Evolutionary conservation across 2,888 invertebrate genomes (phyloP).

Genomic region (Tenthredo scrophulariae): DNA sequence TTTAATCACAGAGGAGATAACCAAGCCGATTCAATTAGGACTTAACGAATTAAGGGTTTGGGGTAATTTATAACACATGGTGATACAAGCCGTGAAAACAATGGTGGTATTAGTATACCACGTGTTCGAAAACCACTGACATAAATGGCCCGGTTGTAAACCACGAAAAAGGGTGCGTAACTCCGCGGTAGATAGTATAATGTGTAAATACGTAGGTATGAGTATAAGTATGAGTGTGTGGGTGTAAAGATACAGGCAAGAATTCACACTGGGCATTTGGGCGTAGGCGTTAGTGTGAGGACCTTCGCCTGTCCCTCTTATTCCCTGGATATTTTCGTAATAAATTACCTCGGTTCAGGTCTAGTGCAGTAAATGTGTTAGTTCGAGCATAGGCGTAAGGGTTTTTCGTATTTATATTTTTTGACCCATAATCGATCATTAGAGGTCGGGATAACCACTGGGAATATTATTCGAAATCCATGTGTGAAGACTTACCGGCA

Average conservation of each 20-base stretch:
- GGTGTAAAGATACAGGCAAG: background rate
- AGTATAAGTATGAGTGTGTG: no score
- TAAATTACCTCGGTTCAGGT: slow-evolving; percentile 21
- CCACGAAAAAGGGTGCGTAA: slow-evolving; percentile 26
- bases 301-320: background rate
- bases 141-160: slow-evolving; percentile 21
- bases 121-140: slow-evolving; percentile 29
- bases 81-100: slow-evolving; percentile 17
- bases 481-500: slow-evolving; percentile 27
- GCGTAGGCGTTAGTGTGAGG: background rate
- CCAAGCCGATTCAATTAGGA: background rate
- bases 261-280: background rate
- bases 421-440: background rate
- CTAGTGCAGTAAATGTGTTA: background rate
- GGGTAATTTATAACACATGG: background rate
- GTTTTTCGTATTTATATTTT: background rate
- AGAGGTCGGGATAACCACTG: background rate
- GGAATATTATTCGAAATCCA: no score
- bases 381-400: background rate
- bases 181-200: background rate
- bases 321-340: slow-evolving; percentile 12
- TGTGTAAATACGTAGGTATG: background rate
- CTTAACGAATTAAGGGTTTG: background rate
- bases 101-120: slow-evolving; percentile 10
- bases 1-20: background rate